These are phyloP conservation scores for Siniperca chuatsi DNA, from an alignment of 2,113 vertebrate species.

Conservation along the genomic window DNA sequence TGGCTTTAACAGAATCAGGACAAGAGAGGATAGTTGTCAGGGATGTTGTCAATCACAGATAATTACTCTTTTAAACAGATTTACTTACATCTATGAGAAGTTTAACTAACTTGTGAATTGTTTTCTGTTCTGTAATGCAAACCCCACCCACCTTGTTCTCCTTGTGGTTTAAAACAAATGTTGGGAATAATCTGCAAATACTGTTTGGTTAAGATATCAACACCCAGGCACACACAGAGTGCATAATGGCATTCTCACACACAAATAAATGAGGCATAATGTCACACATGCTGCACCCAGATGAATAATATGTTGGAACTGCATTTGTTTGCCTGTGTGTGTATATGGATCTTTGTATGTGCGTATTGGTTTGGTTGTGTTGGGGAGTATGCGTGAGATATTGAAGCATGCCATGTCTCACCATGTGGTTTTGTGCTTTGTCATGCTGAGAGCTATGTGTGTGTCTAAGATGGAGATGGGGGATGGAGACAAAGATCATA, in stretches of 20 bases:
- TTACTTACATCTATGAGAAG: neutral
- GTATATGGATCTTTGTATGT: neutral
- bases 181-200: slow-evolving; percentile 21
- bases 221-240: neutral
- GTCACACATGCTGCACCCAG: slow-evolving; percentile 31
- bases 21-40: neutral
- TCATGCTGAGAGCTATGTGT: slow-evolving; percentile 38
- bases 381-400: slow-evolving; percentile 17
- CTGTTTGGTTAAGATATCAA: slow-evolving; percentile 21
- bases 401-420: slow-evolving; percentile 15
- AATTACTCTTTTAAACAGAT: slow-evolving; percentile 3
- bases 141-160: neutral
- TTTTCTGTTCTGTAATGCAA: neutral
- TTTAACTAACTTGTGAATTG: neutral
- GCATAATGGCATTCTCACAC: slow-evolving; percentile 12
- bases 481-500: slow-evolving; percentile 16
- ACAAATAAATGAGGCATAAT: slow-evolving; percentile 35
- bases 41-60: slow-evolving; percentile 2
- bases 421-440: slow-evolving; percentile 50
- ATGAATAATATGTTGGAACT: slow-evolving; percentile 30
- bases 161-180: slow-evolving; percentile 23
- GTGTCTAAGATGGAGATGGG: neutral
- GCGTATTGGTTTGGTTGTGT: neutral
- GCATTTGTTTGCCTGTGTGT: neutral
- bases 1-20: slow-evolving; percentile 32